Evolutionary conservation across 2,113 vertebrate species (phyloP), one percentile per base, ranked within the genome.

Genomic region (Callipepla californica): DNA sequence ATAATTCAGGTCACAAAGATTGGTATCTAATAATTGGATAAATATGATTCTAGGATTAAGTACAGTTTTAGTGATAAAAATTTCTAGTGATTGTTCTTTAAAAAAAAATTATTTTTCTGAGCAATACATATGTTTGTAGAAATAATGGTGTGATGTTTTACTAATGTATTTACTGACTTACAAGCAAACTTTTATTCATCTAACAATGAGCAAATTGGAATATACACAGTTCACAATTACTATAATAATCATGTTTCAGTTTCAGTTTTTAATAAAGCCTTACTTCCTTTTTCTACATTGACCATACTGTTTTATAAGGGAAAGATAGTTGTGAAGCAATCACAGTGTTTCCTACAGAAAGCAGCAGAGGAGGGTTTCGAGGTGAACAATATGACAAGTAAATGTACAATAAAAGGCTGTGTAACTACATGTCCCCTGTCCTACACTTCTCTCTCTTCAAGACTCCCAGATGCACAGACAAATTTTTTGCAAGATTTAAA

Each of bases 41-140:
- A 90, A 55, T 13, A 28, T 8, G 10, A 11, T 40, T 80, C 32
- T 77, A 61, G 23, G 20, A 72, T 75, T 32, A 72, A 51, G 30
- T 7, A 2, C 11, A 32, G 6, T 36, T 38, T 81, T 34, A 47
- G 28, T 40, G 7, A 44, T 23, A 70, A 74, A 82, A 51, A 6
- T 7, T 36, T 36, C 36, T 36, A 36, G 36, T 36, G 36, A 30
- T 59, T 23, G 69, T 25, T 34, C 66, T 17, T 9, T 80, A 74
- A 6, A 89, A 80, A 87, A n/a, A 1, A 61, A 58, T 6, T 0
- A 0, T 6, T 9, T 40, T 65, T 74, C 15, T 17, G 62, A 65
- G 12, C 0, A 0, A 50, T 23, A 44, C 2, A 20, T 4, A 22
- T 3, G 38, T 62, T 75, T 70, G 40, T 80, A 20, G 5, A 47